Conservation (phyloP, 1,140 invertebrate genomes). For the Teleogryllus occipitalis region DNA sequence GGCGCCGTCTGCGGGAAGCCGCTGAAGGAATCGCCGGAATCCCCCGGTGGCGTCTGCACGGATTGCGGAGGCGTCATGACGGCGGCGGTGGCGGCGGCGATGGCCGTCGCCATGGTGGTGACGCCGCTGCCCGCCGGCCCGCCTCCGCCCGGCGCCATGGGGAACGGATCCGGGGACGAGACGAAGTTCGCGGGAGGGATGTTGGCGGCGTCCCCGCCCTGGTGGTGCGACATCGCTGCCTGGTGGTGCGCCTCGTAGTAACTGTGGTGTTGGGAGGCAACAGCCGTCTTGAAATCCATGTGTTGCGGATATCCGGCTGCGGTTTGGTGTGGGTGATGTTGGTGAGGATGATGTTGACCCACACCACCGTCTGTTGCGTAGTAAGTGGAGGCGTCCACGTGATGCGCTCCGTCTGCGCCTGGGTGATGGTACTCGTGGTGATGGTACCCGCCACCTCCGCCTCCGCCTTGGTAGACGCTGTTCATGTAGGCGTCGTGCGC, state of each 20-base stretch:
- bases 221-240: slow-evolving; percentile 33
- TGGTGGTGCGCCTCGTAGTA: slow-evolving; percentile 36
- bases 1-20: slow-evolving; percentile 46
- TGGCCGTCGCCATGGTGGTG: slow-evolving; percentile 25
- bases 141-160: slow-evolving; percentile 22
- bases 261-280: slow-evolving; percentile 23
- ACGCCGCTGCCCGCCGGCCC: slow-evolving; percentile 6
- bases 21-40: slow-evolving; percentile 24
- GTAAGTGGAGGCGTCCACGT: not conserved
- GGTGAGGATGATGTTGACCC: not conserved
- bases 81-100: slow-evolving; percentile 29
- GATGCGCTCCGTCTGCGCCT: not conserved
- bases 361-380: not conserved
- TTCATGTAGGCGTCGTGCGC: not conserved
- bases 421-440: slow-evolving; percentile 22
- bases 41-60: slow-evolving; percentile 39
- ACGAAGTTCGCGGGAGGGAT: slow-evolving; percentile 38
- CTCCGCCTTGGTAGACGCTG: slow-evolving; percentile 8
- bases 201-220: slow-evolving; percentile 41
- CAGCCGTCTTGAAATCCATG: slow-evolving; percentile 10
- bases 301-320: not conserved
- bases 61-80: slow-evolving; percentile 50
- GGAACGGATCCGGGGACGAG: slow-evolving; percentile 41
- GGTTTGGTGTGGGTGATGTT: not conserved
- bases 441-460: slow-evolving; percentile 23